Conservation (phyloP, 2,888 invertebrate genomes). For the Esperia sulphurella region DNA sequence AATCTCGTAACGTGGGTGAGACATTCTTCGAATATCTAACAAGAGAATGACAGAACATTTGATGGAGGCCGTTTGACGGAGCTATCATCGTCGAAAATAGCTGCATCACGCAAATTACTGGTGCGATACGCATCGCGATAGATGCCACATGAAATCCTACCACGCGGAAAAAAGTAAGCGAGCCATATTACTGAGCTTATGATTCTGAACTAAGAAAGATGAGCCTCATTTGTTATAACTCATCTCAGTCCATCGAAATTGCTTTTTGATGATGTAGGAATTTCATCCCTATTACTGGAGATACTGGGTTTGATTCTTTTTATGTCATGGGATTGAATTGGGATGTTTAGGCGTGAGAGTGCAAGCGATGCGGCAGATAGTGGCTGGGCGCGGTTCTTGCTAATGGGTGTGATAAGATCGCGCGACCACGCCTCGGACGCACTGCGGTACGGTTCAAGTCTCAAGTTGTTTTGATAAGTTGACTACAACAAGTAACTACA, state of each 20-base stretch:
- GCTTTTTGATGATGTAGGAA: constrained; percentile 12
- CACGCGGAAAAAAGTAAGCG: constrained; percentile 48
- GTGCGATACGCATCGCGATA: constrained; percentile 44
- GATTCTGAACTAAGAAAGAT: constrained; percentile 43
- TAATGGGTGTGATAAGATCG: constrained; percentile 73
- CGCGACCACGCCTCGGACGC: constrained; percentile 62
- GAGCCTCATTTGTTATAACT: constrained; percentile 27
- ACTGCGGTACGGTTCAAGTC: constrained; percentile 11
- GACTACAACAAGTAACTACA: background rate
- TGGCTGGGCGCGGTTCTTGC: constrained; percentile 66
- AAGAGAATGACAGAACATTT: constrained; percentile 43
- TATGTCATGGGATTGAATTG: constrained; percentile 15
- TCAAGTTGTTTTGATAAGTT: background rate
- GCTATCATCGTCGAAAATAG: constrained; percentile 61
- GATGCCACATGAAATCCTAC: constrained; percentile 37
- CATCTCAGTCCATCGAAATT: constrained; percentile 19
- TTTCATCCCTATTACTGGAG: constrained; percentile 19
- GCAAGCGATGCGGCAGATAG: constrained; percentile 60
- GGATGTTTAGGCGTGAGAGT: constrained; percentile 40
- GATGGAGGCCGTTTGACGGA: constrained; percentile 17
- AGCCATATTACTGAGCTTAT: constrained; percentile 46
- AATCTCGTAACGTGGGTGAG: constrained; percentile 44
- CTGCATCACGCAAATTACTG: constrained; percentile 69
- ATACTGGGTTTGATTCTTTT: constrained; percentile 22
- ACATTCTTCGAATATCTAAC: constrained; percentile 58